Percentiles rank a stretch among this genome's conserved stretches.
Conservation (phyloP, 1,140 invertebrate genomes). For the Littorina saxatilis region DNA sequence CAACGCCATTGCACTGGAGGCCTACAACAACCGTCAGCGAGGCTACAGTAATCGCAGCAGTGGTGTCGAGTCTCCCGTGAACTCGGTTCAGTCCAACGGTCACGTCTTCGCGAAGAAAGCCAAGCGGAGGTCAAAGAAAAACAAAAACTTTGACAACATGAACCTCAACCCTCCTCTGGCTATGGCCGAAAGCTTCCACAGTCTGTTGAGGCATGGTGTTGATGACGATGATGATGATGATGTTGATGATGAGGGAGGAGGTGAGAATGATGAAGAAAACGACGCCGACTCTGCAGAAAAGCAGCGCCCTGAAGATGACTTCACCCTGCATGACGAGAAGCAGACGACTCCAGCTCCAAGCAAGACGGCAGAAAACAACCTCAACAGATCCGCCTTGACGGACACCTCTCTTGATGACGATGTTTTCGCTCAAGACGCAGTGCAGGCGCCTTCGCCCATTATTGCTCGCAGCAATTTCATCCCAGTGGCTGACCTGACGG, state of each 20-base stretch:
- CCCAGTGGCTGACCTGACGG: background rate
- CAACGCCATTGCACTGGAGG: constrained; percentile 57
- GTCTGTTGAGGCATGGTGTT: constrained; percentile 1
- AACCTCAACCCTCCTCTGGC: constrained; percentile 6
- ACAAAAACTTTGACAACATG: background rate
- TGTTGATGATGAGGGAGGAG: background rate
- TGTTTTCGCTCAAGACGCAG: background rate
- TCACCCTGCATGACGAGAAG: background rate
- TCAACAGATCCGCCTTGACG: background rate
- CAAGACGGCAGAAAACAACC: background rate
- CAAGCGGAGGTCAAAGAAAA: background rate
- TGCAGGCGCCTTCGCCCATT: background rate
- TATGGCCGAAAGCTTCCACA: constrained; percentile 31
- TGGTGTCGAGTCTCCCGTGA: background rate
- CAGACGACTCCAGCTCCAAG: background rate
- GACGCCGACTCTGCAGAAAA: background rate
- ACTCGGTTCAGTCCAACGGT: background rate
- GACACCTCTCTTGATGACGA: constrained; percentile 17
- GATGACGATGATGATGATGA: constrained; percentile 17
- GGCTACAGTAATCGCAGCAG: background rate
- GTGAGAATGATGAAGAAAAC: background rate
- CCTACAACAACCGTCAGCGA: constrained; percentile 20
- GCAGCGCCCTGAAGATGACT: no score
- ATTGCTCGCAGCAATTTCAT: background rate
- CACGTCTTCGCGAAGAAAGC: background rate